Evolutionary conservation across 2,797 vertebrate genomes (phyloP).

Genomic region (Ibycter americanus): DNA sequence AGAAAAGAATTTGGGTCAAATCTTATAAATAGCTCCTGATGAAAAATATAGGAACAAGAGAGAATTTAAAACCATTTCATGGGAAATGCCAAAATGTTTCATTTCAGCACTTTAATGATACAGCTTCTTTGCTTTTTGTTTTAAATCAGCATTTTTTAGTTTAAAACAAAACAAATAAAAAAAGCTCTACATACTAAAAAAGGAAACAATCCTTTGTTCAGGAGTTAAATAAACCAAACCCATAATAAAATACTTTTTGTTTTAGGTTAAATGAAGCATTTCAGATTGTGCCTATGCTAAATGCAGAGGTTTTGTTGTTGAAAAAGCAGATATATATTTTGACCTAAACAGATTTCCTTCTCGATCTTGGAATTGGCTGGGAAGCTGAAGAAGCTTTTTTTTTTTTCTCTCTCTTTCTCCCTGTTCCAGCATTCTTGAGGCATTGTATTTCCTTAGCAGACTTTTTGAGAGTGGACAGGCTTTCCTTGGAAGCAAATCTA

Average conservation of each 20-base stretch:
- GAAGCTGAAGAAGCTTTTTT: neutral
- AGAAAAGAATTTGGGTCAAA: constrained; percentile 61
- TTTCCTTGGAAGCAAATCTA: neutral
- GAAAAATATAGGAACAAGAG: constrained; percentile 32
- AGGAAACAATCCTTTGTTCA: neutral
- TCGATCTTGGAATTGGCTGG: neutral
- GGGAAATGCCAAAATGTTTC: constrained; percentile 17
- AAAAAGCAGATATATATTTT: neutral
- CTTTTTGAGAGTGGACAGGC: neutral
- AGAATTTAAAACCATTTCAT: constrained; percentile 27
- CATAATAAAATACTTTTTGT: neutral
- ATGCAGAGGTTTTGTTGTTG: neutral
- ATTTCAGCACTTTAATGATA: constrained; percentile 29
- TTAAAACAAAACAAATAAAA: no score
- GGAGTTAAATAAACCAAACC: neutral
- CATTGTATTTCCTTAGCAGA: neutral
- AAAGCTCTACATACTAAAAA: neutral
- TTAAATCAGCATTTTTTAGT: constrained; percentile 6
- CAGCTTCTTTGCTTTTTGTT: neutral
- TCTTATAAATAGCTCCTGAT: constrained; percentile 54
- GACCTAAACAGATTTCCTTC: neutral
- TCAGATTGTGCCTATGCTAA: neutral
- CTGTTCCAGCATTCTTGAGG: neutral
- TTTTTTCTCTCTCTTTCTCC: neutral
- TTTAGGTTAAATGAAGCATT: neutral